Conservation (phyloP, 2,113 vertebrate species). For the Semicossyphus pulcher region DNA sequence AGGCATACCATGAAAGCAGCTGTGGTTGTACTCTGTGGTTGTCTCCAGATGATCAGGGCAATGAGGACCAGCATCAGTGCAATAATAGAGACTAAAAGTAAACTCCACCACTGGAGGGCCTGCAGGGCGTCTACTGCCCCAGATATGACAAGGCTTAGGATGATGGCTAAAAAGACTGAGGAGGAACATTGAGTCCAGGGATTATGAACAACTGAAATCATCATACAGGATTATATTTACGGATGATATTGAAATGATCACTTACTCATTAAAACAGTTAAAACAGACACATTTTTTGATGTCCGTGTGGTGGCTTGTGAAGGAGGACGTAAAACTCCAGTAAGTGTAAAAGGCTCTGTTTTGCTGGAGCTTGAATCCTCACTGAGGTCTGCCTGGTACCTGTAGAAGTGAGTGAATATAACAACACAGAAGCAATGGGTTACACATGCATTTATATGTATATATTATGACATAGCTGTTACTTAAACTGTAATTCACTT, state of each 20-base stretch:
- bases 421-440: neutral
- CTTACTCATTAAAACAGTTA: slow-evolving; percentile 71
- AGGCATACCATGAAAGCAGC: slow-evolving; percentile 86
- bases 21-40: slow-evolving; percentile 83
- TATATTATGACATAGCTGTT: too few relatives aligned
- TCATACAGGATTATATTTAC: neutral
- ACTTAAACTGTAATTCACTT: too few relatives aligned
- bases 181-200: neutral
- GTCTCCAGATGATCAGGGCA: slow-evolving; percentile 84
- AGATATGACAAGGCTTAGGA: slow-evolving; percentile 72
- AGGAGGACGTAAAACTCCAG: slow-evolving; percentile 71
- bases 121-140: slow-evolving; percentile 59
- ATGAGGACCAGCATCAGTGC: slow-evolving; percentile 71
- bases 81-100: slow-evolving; percentile 71
- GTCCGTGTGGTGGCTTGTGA: slow-evolving; percentile 66
- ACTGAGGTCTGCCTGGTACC: slow-evolving; percentile 75
- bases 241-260: neutral
- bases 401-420: slow-evolving; percentile 47
- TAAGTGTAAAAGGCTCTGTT: slow-evolving; percentile 59
- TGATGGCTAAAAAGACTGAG: slow-evolving; percentile 70
- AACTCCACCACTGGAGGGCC: slow-evolving; percentile 79
- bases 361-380: slow-evolving; percentile 47
- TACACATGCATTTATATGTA: neutral
- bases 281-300: slow-evolving; percentile 75
- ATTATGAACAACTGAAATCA: neutral